Conservation (phyloP, 2,888 invertebrate genomes). For the Dioctria rufipes region DNA sequence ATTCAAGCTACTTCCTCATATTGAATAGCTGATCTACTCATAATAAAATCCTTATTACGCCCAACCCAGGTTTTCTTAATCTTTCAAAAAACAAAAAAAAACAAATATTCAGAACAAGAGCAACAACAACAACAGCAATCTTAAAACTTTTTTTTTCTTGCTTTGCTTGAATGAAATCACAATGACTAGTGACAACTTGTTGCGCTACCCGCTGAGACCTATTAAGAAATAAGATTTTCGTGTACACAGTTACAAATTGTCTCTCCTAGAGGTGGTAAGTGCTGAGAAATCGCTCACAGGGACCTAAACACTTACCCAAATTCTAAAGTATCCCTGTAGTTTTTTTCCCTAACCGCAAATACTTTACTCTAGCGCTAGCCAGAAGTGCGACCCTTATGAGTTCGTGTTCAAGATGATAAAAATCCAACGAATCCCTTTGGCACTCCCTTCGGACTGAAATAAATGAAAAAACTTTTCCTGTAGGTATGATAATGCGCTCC, state of each 20-base stretch:
- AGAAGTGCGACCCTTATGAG: conserved; percentile 21
- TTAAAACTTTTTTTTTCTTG: too few species aligned
- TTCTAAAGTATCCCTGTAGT: background rate
- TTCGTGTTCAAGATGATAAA: conserved; percentile 1
- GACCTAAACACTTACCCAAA: conserved; percentile 1
- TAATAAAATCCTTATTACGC: too few species aligned
- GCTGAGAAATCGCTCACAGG: conserved; percentile 22
- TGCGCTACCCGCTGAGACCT: conserved; percentile 33
- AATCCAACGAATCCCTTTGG: conserved; percentile 1
- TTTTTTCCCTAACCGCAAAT: background rate
- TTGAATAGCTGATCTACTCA: too few species aligned
- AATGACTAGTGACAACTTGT: conserved; percentile 26
- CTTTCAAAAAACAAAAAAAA: too few species aligned
- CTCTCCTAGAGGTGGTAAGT: conserved; percentile 33
- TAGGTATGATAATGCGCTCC: conserved; percentile 12
- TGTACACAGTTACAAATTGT: conserved; percentile 45
- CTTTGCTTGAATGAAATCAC: background rate
- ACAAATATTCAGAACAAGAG: too few species aligned
- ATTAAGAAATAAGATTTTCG: conserved; percentile 40
- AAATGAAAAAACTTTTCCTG: conserved; percentile 47
- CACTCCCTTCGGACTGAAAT: conserved; percentile 28
- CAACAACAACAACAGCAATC: too few species aligned
- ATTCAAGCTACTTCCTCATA: too few species aligned
- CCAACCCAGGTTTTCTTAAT: too few species aligned
- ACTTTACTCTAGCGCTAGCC: background rate